These are phyloP conservation scores for Dunckerocampus dactyliophorus DNA, from an alignment of 2,113 vertebrate genomes.

Conservation along the genomic window DNA sequence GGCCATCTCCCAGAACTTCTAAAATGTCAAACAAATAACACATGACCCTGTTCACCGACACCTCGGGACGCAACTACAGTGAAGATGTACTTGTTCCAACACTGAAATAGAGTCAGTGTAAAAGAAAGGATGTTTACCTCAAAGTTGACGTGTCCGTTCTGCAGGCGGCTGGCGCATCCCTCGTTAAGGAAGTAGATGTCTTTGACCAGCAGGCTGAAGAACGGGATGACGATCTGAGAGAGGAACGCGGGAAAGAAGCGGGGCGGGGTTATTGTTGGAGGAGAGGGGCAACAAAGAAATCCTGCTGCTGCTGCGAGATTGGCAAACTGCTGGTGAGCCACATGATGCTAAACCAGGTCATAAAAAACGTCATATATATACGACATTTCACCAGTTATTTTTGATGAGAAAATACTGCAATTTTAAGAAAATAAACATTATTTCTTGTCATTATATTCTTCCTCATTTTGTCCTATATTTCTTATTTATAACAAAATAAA, in stretches of 20 bases:
- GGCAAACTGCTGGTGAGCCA: too few species aligned
- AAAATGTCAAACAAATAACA: slow-evolving; percentile 8
- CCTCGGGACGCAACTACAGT: not conserved
- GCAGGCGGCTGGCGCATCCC: slow-evolving; percentile 83
- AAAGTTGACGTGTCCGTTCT: slow-evolving; percentile 90
- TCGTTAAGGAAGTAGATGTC: slow-evolving; percentile 96
- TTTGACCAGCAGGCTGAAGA: slow-evolving; percentile 96
- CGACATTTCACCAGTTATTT: too few species aligned
- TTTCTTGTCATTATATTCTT: not conserved
- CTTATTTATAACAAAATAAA: too few species aligned
- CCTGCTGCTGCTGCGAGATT: too few species aligned
- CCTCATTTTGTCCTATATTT: not conserved
- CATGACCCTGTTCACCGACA: not conserved
- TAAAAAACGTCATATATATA: too few species aligned
- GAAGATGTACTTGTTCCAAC: too few species aligned
- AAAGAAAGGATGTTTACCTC: too few species aligned
- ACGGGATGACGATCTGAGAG: slow-evolving; percentile 90
- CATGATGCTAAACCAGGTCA: too few species aligned
- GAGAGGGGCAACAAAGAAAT: too few species aligned
- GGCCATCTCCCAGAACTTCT: slow-evolving; percentile 97
- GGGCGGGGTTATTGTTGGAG: too few species aligned
- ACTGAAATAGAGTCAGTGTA: too few species aligned
- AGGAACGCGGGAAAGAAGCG: not conserved
- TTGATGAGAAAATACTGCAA: too few species aligned
- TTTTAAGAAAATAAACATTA: not conserved